These are phyloP conservation scores for Neolamprologus hecqui DNA, from an alignment of 2,113 vertebrate species.

Conservation along the genomic window DNA sequence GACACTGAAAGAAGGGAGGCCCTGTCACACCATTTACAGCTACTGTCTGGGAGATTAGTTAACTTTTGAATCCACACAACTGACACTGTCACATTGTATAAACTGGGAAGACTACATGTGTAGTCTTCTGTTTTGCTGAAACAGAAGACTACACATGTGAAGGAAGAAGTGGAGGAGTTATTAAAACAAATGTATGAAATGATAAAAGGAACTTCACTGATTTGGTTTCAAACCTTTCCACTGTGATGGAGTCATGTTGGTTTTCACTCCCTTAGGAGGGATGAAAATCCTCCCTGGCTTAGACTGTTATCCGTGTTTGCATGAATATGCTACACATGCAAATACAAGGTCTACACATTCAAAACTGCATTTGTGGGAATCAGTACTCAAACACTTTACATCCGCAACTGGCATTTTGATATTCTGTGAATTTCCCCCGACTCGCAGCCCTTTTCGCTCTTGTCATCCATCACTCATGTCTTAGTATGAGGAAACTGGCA, in stretches of 20 bases:
- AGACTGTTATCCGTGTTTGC: background rate
- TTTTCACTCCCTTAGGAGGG: background rate
- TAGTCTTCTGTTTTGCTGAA: background rate
- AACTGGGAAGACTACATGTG: background rate
- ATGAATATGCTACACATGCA: background rate
- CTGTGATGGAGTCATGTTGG: background rate
- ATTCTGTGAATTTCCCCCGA: background rate
- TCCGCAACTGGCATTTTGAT: background rate
- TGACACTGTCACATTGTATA: background rate
- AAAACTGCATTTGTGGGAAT: background rate
- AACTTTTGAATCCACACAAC: background rate
- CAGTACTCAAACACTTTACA: background rate
- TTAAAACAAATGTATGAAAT: background rate
- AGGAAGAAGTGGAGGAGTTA: background rate
- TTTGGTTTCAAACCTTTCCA: background rate
- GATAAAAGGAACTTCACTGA: background rate
- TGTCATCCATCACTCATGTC: background rate
- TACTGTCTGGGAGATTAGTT: conserved; percentile 29
- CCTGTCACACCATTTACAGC: conserved; percentile 13
- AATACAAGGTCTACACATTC: background rate
- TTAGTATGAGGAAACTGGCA: background rate
- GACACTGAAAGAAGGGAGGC: conserved; percentile 31
- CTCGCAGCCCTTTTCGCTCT: background rate
- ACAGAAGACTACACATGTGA: background rate
- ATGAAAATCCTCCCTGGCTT: background rate